Conservation (phyloP, 2,113 vertebrate species). For the rabbit (Oryctolagus cuniculus) region DNA sequence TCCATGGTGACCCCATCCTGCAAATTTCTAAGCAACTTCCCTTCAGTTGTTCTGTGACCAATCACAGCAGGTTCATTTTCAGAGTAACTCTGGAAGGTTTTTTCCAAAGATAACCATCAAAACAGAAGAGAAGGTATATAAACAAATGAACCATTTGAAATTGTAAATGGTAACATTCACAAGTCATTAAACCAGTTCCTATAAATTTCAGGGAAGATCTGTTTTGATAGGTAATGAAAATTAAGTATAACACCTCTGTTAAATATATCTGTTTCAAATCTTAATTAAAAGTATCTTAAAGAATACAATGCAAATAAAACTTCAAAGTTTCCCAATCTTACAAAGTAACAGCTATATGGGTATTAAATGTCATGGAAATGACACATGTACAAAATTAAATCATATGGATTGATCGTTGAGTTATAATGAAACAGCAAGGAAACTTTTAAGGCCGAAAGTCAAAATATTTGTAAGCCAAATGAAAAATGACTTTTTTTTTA, state of each 20-base stretch:
- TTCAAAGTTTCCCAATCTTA: conserved; percentile 4
- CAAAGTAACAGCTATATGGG: background rate
- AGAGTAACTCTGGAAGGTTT: conserved; percentile 34
- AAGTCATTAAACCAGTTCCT: background rate
- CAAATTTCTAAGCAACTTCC: conserved; percentile 73
- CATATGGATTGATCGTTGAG: conserved; percentile 9
- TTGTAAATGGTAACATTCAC: background rate
- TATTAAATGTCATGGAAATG: background rate
- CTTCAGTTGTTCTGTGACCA: conserved; percentile 42
- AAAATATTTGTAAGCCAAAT: conserved; percentile 61
- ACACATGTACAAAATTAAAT: background rate
- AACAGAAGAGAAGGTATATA: background rate
- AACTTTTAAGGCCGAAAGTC: conserved; percentile 34
- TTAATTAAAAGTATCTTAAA: conserved; percentile 6
- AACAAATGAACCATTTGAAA: conserved; percentile 30
- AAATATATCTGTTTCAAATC: conserved; percentile 9
- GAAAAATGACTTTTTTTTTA: background rate
- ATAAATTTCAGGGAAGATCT: background rate
- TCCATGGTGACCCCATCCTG: conserved; percentile 80
- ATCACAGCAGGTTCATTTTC: conserved; percentile 14
- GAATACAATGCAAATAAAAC: conserved; percentile 1
- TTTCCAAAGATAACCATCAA: background rate
- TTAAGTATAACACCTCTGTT: background rate
- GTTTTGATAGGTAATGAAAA: conserved; percentile 19
- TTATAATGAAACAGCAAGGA: conserved; percentile 17